Conservation (phyloP, 2,888 invertebrate genomes). For the Cephus pulcher region DNA sequence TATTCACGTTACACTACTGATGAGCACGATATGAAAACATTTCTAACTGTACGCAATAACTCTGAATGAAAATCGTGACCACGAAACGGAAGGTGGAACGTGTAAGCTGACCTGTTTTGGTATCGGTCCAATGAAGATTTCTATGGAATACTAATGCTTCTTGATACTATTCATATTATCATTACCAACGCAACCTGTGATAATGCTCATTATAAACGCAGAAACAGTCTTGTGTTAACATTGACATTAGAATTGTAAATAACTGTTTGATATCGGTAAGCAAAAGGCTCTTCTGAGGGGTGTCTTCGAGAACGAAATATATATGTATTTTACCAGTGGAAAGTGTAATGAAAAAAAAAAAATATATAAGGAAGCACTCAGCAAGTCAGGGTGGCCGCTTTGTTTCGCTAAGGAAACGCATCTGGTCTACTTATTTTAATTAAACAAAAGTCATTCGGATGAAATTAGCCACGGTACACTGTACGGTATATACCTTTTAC, state of each 20-base stretch:
- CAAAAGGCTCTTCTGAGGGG: not conserved
- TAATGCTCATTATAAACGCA: not conserved
- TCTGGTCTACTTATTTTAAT: not conserved
- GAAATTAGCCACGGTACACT: conserved; percentile 19
- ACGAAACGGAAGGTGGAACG: not conserved
- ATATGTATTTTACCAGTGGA: not conserved
- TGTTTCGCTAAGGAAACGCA: not conserved
- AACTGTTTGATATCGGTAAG: not conserved
- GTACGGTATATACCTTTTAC: conserved; percentile 26
- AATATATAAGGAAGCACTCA: not conserved
- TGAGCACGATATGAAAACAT: not conserved
- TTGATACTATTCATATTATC: not conserved
- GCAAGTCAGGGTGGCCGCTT: not conserved
- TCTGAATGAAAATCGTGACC: not conserved
- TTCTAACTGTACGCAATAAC: not conserved
- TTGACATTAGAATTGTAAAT: not conserved
- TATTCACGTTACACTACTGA: not conserved
- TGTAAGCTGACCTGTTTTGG: conserved; percentile 1
- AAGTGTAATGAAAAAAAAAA: not conserved
- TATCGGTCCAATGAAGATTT: not conserved
- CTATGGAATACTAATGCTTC: conserved; percentile 4
- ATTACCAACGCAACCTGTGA: not conserved
- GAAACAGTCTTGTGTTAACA: not conserved
- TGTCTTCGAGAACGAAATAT: not conserved
- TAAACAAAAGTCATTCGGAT: conserved; percentile 5